Conservation (phyloP, 2,888 invertebrate species). For the Ophion obscuratus region DNA sequence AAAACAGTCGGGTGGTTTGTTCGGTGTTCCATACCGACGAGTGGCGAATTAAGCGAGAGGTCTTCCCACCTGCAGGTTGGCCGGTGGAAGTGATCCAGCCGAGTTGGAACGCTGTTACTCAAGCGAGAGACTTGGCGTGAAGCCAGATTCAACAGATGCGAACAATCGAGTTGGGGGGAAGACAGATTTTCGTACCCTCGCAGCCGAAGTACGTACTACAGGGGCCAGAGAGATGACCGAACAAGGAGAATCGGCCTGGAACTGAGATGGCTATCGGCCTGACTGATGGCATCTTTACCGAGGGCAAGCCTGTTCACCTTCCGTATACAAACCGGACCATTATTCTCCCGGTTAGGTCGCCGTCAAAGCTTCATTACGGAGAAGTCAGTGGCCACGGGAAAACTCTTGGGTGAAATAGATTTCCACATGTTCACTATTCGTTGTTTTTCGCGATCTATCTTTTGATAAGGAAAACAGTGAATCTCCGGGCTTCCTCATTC, state of each 20-base stretch:
- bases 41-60: conserved; percentile 21
- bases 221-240: conserved; percentile 40
- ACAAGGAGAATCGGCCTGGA: conserved; percentile 42
- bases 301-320: conserved; percentile 31
- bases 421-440: too few relatives aligned
- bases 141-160: conserved; percentile 80
- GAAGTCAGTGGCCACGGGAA: too few relatives aligned
- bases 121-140: conserved; percentile 72
- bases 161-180: conserved; percentile 69
- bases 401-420: too few relatives aligned
- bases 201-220: not conserved
- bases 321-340: conserved; percentile 27
- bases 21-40: not conserved
- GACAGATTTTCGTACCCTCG: conserved; percentile 42
- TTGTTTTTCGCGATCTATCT: too few relatives aligned
- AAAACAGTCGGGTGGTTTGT: not conserved
- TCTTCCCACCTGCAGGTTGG: conserved; percentile 50
- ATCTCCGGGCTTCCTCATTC: too few relatives aligned
- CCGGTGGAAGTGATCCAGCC: conserved; percentile 48
- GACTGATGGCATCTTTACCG: conserved; percentile 51
- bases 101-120: conserved; percentile 74
- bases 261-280: conserved; percentile 44
- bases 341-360: not conserved
- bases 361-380: not conserved
- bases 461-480: too few relatives aligned